Base-by-base conservation (phyloP, 2,797 vertebrate species). In the Allobates femoralis region DNA sequence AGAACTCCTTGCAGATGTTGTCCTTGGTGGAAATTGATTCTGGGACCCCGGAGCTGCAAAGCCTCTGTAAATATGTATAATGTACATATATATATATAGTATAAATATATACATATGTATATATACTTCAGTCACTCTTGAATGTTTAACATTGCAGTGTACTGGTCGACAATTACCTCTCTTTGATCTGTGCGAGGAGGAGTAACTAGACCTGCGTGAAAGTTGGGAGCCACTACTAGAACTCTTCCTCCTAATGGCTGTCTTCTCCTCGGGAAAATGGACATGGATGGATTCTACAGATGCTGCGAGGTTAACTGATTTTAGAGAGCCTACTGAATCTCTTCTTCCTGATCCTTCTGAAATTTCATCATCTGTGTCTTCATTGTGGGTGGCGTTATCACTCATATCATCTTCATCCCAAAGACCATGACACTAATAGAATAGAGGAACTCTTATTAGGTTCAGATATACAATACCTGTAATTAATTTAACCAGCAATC, bases 351-450 rank as follows among this genome's bases (percentile, higher is more conserved):
- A 92, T 53, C 90, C 51, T 16, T 94, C 60, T 0, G 95, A 94
- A 0, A 95, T 92, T 30, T 98, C 97, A 0, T 97, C 96, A 82
- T 97, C 96, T 0, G 96, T 96, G 75, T 96, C 96, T 0, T 95
- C 95, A 89, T 93, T 95, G 77, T 90, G 91, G 0, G 91, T 91
- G 73, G 88, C 93, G 32, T 89, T 95, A 64, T 93, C 94, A 10
- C 83, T 94, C 77, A 94, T 92, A 80, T 98, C 96, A 0, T 98
- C 98, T 64, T 99, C 98, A 62, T 99, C 98, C 98, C 98, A 99
- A 46, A 99, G 90, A 34, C 98, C 98, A 0, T 99, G 98, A 82
- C 98, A 99, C 98, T 99, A 87, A 78, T n/a, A 46, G 77, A 76
- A 83, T 32, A 66, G 1, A 67, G 28, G 34, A 28, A 66, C 18